These are phyloP conservation scores for Episyrphus balteatus DNA, from an alignment of 1,140 invertebrate genomes.

Conservation along the genomic window DNA sequence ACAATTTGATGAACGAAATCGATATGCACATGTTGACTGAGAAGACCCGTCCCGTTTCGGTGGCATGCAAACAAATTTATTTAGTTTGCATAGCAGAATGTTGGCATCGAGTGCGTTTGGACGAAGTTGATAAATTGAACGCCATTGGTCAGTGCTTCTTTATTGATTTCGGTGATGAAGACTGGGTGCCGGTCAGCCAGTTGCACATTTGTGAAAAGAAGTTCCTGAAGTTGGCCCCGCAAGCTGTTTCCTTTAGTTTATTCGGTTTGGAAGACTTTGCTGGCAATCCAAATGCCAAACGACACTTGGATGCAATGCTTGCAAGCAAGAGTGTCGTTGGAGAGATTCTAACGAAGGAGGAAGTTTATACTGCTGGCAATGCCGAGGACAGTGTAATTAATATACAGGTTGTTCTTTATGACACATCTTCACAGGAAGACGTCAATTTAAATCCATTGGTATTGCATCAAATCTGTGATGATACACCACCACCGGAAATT, in stretches of 20 bases:
- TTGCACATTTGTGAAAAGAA: constrained; percentile 17
- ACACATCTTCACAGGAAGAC: constrained; percentile 30
- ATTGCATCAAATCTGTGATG: constrained; percentile 19
- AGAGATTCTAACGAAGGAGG: constrained; percentile 22
- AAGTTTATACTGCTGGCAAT: constrained; percentile 13
- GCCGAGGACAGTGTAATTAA: constrained; percentile 9
- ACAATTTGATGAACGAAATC: constrained; percentile 21
- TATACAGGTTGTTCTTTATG: constrained; percentile 29
- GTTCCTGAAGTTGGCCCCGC: constrained; percentile 23
- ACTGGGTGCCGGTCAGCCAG: constrained; percentile 14
- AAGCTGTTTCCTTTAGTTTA: constrained; percentile 28
- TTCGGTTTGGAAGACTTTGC: constrained; percentile 34
- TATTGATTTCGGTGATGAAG: constrained; percentile 30
- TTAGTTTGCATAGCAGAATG: constrained; percentile 22
- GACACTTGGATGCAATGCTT: constrained; percentile 16
- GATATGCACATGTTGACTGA: constrained; percentile 16
- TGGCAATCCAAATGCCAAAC: constrained; percentile 24
- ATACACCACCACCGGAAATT: constrained; percentile 19
- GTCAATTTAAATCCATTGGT: constrained; percentile 29
- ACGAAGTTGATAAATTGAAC: constrained; percentile 15
- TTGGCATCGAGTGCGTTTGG: constrained; percentile 31
- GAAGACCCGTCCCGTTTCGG: constrained; percentile 4
- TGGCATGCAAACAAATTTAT: constrained; percentile 17
- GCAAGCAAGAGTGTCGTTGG: constrained; percentile 24
- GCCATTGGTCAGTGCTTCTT: constrained; percentile 24